Evolutionary conservation across 2,888 invertebrate genomes (phyloP), one percentile per base, ranked within the genome.

Genomic region (Andricus quercusramuli): DNA sequence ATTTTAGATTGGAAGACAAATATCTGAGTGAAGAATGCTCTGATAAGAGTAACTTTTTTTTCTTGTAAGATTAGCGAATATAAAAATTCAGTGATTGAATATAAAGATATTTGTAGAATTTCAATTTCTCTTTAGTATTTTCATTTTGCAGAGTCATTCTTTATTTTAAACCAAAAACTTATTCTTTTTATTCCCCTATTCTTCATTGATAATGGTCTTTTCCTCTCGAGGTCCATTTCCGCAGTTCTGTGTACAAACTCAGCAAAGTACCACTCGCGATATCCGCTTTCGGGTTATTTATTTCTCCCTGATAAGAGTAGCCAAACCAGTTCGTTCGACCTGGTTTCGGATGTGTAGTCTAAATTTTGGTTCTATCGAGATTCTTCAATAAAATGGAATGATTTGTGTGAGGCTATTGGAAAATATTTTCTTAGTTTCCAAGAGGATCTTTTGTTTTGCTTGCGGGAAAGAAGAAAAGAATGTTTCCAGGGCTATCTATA

Each of bases 261-360:
- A 78, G 66, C 67, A 82, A 78, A 80, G 78, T 80, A 80, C 78
- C 82, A 77, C 78, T 80, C 80, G 77, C 74, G 77, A 77, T 79
- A 82, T 79, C 79, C 67, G 77, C 77, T 81, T 83, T 62, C 68
- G 68, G 78, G 70, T 64, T 81, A 83, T 83, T 81, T 81, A 83
- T 81, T 81, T 81, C 77, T 77, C 59, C 80, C 78, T 79, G 79
- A 80, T 82, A 68, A 74, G 79, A 82, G 78, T 59, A 15, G 41
- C 67, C 78, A 80, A 82, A 80, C 78, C 80, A 82, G 74, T 79
- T 82, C 80, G 56, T 66, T 62, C 37, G 22, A 78, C 78, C 80
- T 76, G 70, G 70, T 70, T 70, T 70, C 51, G 29, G 25, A 51
- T 70, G 51, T 44, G 56, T 56, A 70, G 70, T 70, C 47, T 51